Conservation (phyloP, 2,113 vertebrate genomes). For the Callithrix jacchus region DNA sequence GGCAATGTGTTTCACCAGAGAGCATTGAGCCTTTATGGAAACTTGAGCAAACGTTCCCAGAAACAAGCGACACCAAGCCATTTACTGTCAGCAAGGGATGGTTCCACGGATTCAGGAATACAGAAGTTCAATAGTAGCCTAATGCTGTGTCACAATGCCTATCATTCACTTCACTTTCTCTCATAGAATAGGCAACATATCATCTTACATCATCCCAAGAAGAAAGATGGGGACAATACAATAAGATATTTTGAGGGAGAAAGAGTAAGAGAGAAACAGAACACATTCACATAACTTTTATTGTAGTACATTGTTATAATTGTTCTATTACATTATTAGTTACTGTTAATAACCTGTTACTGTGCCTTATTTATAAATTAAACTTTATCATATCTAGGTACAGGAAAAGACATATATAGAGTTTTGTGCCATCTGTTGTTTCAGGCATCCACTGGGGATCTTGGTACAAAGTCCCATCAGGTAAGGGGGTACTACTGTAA, state of each 20-base stretch:
- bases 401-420: too few relatives aligned
- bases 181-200: too few relatives aligned
- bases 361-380: background rate
- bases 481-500: background rate
- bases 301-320: background rate
- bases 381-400: background rate
- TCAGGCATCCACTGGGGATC: background rate
- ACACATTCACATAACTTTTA: background rate
- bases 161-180: background rate
- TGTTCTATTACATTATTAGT: background rate
- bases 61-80: background rate
- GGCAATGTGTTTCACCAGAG: background rate
- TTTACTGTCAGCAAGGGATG: background rate
- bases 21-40: background rate
- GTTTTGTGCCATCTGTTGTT: background rate
- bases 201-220: background rate
- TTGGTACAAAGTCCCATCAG: background rate
- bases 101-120: background rate
- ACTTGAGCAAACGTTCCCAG: background rate
- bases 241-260: background rate
- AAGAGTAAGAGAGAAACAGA: background rate
- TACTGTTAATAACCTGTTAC: background rate
- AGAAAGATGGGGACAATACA: background rate
- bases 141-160: background rate
- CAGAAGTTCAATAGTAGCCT: background rate